Base-by-base conservation (phyloP, 2,113 vertebrate species). In the Cyanistes caeruleus region DNA sequence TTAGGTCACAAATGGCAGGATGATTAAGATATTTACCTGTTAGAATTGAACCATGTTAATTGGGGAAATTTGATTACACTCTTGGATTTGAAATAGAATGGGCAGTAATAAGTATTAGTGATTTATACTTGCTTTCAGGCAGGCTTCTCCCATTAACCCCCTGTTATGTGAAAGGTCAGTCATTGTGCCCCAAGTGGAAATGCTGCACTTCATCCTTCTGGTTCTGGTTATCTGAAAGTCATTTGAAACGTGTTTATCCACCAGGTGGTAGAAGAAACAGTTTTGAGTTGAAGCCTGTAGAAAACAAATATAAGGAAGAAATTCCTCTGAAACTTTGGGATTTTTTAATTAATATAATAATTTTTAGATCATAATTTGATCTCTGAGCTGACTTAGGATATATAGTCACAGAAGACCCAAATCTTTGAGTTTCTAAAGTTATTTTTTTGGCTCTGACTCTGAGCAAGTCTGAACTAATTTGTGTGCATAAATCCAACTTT, bases 251-350 rank as follows among this genome's bases (percentile, higher is more conserved):
- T 5, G 3, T 53, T 75, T 60, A 41, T 75, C 9, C 7, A 60
- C 7, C 8, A 13, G 10, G 5, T 70, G 15, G 7, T 62, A 2
- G 19, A 51, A 75, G 25, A 70, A 90, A 44, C 8, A 53, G 16
- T n/a, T 70, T 35, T 58, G 31, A 63, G 7, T 59, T 90, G 52
- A 85, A 90, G 15, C 4, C 5, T 19, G 4, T 28, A n/a, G 11
- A 41, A 65, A 64, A 70, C 9, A 65, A 43, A 35, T 16, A 3
- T 8, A 76, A 70, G 10, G 9, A 75, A 46, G 22, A 68, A 63
- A 72, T 31, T 59, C 0, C 19, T 69, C 4, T 7, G 1, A 48
- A 16, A 13, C 33, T 67, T 56, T 10, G 9, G 3, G 13, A 13
- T 64, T 64, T 39, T 64, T 60, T 30, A 60, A 69, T 46, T n/a